phyloP scores from a whole-genome alignment of 2,797 vertebrate genomes.

The Notolepis coatsorum region DNA sequence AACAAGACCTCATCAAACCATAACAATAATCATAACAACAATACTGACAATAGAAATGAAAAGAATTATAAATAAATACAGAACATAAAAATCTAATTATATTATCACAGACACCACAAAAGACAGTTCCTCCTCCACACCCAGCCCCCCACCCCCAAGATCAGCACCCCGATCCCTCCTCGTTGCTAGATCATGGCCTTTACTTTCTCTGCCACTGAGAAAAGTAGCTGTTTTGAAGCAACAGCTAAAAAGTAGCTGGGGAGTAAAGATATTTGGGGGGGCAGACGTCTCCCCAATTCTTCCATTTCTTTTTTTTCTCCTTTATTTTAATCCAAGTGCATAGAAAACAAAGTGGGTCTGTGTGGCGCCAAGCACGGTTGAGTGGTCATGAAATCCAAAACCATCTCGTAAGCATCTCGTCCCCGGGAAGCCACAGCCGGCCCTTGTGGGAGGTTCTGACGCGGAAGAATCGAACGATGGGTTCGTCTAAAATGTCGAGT shows the following conservation, averaged over 20 bases:
- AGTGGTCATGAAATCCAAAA: conserved; percentile 58
- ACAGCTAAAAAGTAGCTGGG: conserved; percentile 37
- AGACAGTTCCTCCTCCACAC: too few relatives aligned
- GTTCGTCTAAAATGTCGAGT: conserved; percentile 8
- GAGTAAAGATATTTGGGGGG: conserved; percentile 35
- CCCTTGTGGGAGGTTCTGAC: conserved; percentile 28
- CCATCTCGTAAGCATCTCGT: conserved; percentile 29
- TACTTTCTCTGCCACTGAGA: conserved; percentile 29
- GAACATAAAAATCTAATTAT: too few relatives aligned
- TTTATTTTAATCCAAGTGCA: conserved; percentile 51
- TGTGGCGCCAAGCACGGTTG: conserved; percentile 32
- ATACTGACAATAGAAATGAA: too few relatives aligned
- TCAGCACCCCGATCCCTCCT: too few relatives aligned
- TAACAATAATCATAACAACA: too few relatives aligned
- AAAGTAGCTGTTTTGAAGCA: conserved; percentile 29
- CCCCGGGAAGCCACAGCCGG: conserved; percentile 29
- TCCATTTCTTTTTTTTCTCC: conserved; percentile 46
- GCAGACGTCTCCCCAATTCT: conserved; percentile 51
- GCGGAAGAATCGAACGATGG: conserved; percentile 5
- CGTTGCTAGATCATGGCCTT: too few relatives aligned
- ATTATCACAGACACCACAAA: too few relatives aligned
- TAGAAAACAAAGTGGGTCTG: conserved; percentile 50
- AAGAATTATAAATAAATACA: too few relatives aligned
- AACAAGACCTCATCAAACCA: too few relatives aligned
- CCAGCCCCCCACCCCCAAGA: too few relatives aligned